Base-by-base conservation (phyloP, 2,113 vertebrate species). In the Sinocyclocheilus anophthalmus region DNA sequence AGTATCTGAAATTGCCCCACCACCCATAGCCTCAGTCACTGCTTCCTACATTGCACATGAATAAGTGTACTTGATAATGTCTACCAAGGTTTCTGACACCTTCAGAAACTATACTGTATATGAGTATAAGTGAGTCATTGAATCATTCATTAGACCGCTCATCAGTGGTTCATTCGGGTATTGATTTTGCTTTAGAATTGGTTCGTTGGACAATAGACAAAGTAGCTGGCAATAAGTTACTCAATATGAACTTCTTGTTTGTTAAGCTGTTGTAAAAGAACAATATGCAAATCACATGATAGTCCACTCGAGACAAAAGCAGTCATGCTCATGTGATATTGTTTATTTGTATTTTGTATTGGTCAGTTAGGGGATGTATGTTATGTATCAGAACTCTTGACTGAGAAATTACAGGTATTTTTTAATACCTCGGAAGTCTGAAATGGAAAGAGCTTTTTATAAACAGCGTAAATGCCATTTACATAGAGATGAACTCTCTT, bases 401-500 rank as follows among this genome's bases (percentile, higher is more conserved):
- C 20, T 24, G 42, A 24, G n/a, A 76, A 48, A 37, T 39, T 2
- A 22, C 73, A 16, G 42, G 73, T 76, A 50, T 76, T 48, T 50
- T 76, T 16, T 3, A 50, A 20, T 20, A 48, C 22, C n/a, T 75
- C 22, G 4, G 5, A 24, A 75, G 5, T 75, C 22, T 75, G n/a
- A 75, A 16, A 59, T 59, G 76, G 30, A 37, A 65, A 48, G 4
- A 45, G 37, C 7, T 65, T 81, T 65, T 80, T 16, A 39, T 22
- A 48, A 65, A 48, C 39, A 30, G 5, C 14, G 8, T 0, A 24
- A 45, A 67, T 65, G 8, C 13, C 48, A 81, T 81, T 65, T 79
- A 57, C 30, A 30, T 53, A 65, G 20, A 78, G n/a, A 65, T 86
- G 57, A 83, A 57, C 76, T 55, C 50, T 55, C n/a, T 55, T 73